phyloP scores from a whole-genome alignment of 1,140 invertebrate genomes.

The Elysia chlorotica region DNA sequence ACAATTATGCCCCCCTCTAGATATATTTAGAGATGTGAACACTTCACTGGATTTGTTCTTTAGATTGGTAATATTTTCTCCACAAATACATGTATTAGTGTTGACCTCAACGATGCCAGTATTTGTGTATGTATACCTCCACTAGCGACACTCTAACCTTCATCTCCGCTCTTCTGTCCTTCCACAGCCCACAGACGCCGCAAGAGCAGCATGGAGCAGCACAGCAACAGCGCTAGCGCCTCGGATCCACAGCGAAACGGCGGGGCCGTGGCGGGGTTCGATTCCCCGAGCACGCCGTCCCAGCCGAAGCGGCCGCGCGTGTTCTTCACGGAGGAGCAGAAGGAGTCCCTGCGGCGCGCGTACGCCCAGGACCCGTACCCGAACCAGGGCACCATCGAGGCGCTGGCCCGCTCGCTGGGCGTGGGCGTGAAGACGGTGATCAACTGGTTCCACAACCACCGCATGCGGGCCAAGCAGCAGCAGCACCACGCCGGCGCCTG shows the following conservation, averaged over 20 bases:
- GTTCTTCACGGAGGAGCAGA: slow-evolving; percentile 97
- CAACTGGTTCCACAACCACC: slow-evolving; percentile 99
- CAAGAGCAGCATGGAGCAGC: slow-evolving; percentile 47
- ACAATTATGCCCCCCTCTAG: too few relatives aligned
- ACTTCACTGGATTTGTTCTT: too few relatives aligned
- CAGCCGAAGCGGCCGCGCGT: slow-evolving; percentile 70
- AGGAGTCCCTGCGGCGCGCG: slow-evolving; percentile 90
- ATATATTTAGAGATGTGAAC: too few relatives aligned
- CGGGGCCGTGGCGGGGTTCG: slow-evolving; percentile 17
- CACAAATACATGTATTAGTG: too few relatives aligned
- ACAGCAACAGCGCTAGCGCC: too few relatives aligned
- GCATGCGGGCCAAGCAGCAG: slow-evolving; percentile 89
- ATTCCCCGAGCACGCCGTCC: slow-evolving; percentile 47
- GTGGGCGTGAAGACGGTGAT: slow-evolving; percentile 91
- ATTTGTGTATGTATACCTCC: too few relatives aligned
- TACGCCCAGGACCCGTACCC: slow-evolving; percentile 96
- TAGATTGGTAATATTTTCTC: too few relatives aligned
- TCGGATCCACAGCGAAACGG: neutral
- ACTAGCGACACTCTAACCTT: too few relatives aligned
- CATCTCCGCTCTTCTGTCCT: slow-evolving; percentile 6
- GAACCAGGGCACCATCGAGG: slow-evolving; percentile 92
- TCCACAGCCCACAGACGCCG: slow-evolving; percentile 45
- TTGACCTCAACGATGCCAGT: too few relatives aligned
- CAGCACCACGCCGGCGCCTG: slow-evolving; percentile 46
- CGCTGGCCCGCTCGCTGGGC: slow-evolving; percentile 86